Percentiles rank a stretch among this genome's conserved stretches.
Evolutionary conservation across 2,797 vertebrate species (phyloP).

Genomic region (Alectoris magna): DNA sequence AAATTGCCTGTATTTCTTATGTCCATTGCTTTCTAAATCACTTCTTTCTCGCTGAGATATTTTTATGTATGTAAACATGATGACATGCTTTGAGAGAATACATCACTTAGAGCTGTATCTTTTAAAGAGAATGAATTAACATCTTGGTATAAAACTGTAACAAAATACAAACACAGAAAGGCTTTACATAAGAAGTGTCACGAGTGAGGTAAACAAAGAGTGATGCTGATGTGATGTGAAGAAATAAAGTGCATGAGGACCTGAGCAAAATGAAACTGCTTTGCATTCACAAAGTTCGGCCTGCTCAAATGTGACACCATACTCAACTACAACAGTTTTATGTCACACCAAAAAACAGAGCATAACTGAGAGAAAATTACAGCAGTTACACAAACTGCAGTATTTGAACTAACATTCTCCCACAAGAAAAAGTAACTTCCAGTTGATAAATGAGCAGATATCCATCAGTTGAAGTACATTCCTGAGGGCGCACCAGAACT

Average conservation of each 20-base stretch:
- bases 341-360: not conserved
- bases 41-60: not conserved
- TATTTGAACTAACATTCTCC: not conserved
- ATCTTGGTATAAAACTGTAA: not conserved
- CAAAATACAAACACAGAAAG: not conserved
- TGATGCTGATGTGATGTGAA: not conserved
- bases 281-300: not conserved
- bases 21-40: not conserved
- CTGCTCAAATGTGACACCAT: not conserved
- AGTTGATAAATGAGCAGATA: not conserved
- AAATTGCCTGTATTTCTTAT: not conserved
- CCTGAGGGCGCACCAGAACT: not conserved
- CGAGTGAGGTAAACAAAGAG: not conserved
- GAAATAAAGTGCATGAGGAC: not conserved
- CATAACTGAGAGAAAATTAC: not conserved
- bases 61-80: not conserved
- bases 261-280: not conserved
- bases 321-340: not conserved
- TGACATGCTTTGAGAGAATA: not conserved
- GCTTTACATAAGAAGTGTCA: not conserved
- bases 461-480: not conserved
- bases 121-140: not conserved
- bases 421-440: not conserved
- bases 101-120: not conserved
- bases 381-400: not conserved